These are phyloP conservation scores for Eupithecia insigniata DNA, from an alignment of 2,888 invertebrate species.

Conservation along the genomic window DNA sequence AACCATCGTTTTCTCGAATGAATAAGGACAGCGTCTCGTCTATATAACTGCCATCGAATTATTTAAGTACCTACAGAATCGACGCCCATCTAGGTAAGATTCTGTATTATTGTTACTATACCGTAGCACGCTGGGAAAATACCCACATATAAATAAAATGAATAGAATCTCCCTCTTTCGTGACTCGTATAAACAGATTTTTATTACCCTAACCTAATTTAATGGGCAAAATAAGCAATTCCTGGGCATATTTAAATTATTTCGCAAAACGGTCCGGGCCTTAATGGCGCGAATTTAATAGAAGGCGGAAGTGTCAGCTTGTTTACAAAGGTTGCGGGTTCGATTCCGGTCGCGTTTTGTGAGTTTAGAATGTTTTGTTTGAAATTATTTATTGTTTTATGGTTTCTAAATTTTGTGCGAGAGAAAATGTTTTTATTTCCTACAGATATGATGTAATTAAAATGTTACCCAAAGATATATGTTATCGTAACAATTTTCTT, in stretches of 20 bases:
- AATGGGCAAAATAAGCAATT: slow-evolving; percentile 27
- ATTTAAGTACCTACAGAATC: too few relatives aligned
- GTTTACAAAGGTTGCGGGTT: slow-evolving; percentile 25
- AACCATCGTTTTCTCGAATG: too few relatives aligned
- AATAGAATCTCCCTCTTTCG: neutral
- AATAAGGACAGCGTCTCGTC: too few relatives aligned
- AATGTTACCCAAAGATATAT: neutral
- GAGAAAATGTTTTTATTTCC: neutral
- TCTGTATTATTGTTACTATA: too few relatives aligned
- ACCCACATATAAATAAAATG: neutral
- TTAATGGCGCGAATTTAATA: slow-evolving; percentile 16
- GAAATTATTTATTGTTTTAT: slow-evolving; percentile 12
- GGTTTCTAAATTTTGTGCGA: neutral
- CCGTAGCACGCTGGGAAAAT: too few relatives aligned
- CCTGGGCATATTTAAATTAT: slow-evolving; percentile 36
- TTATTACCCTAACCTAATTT: slow-evolving; percentile 28
- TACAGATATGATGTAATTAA: neutral
- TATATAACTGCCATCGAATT: too few relatives aligned
- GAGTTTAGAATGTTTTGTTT: slow-evolving; percentile 13
- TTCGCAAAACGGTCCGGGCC: slow-evolving; percentile 12
- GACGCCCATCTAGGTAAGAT: neutral
- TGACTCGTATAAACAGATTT: slow-evolving; percentile 19
- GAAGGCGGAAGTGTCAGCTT: slow-evolving; percentile 23
- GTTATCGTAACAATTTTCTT: neutral
- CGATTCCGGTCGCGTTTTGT: slow-evolving; percentile 21